Percentiles rank a stretch among this genome's conserved stretches.
These are phyloP conservation scores for Nasonia longicornis DNA, from an alignment of 1,140 invertebrate genomes.

Conservation along the genomic window DNA sequence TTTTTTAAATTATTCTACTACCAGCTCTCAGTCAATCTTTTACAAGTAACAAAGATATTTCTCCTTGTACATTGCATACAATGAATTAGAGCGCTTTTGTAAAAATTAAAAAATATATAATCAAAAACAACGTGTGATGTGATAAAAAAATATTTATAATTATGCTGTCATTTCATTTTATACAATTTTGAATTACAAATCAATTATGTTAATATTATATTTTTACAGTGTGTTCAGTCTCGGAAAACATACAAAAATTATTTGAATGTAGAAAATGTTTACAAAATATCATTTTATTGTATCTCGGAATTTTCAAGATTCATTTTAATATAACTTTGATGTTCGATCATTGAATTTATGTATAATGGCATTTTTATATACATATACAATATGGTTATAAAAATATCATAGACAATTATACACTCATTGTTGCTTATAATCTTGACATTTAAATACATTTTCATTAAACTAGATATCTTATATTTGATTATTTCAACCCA, in stretches of 20 bases:
- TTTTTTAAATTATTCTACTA: slow-evolving; percentile 2
- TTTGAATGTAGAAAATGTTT: neutral
- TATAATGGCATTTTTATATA: neutral
- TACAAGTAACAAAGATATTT: neutral
- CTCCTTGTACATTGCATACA: neutral
- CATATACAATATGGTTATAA: slow-evolving; percentile 14
- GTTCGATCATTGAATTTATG: neutral
- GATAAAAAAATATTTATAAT: slow-evolving; percentile 19
- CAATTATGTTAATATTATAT: slow-evolving; percentile 8
- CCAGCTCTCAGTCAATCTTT: neutral
- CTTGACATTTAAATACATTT: slow-evolving; percentile 6
- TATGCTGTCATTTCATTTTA: neutral
- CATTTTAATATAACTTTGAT: neutral
- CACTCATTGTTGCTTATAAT: neutral
- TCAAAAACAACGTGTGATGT: neutral
- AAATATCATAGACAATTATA: neutral
- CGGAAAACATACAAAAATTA: neutral
- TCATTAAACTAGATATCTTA: neutral
- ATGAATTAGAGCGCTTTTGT: neutral
- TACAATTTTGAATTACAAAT: slow-evolving; percentile 12
- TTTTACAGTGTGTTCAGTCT: neutral
- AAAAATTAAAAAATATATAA: slow-evolving; percentile 1
- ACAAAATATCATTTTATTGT: neutral
- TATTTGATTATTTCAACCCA: neutral
- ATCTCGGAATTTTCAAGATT: neutral